A percentile compares a stretch with the other conserved stretches of the same genome.
phyloP scores from a whole-genome alignment of 2,888 invertebrate species.

The Volucella inanis region DNA sequence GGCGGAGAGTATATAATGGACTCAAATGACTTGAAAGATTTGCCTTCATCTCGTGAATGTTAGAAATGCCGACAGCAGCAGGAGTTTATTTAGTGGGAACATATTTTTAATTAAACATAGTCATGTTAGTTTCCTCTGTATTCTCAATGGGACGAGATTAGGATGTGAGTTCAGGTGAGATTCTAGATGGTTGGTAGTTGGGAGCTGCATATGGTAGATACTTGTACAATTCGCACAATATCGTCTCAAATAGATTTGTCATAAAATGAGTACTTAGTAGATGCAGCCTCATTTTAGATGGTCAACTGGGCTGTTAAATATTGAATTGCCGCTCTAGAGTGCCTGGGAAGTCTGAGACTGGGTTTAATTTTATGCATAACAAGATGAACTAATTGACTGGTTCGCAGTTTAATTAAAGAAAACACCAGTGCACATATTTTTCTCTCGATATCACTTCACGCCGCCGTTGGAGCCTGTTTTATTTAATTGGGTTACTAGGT shows the following conservation, averaged over 20 bases:
- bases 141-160: slow-evolving; percentile 40
- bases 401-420: slow-evolving; percentile 46
- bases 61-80: slow-evolving; percentile 29
- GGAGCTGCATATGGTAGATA: slow-evolving; percentile 4
- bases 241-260: slow-evolving; percentile 44
- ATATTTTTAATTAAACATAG: slow-evolving; percentile 59
- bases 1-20: not conserved
- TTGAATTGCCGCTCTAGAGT: not conserved
- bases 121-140: slow-evolving; percentile 23
- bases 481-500: slow-evolving; percentile 13
- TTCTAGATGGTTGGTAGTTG: not conserved
- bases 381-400: slow-evolving; percentile 43
- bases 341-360: slow-evolving; percentile 7
- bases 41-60: not conserved
- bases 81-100: slow-evolving; percentile 45
- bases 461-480: not conserved
- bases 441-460: slow-evolving; percentile 12
- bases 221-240: slow-evolving; percentile 10
- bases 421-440: slow-evolving; percentile 17
- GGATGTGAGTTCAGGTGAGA: slow-evolving; percentile 36
- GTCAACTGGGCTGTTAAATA: slow-evolving; percentile 6
- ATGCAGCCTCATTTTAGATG: not conserved
- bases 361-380: slow-evolving; percentile 46
- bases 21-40: slow-evolving; percentile 2
- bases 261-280: not conserved